Evolutionary conservation across 2,888 invertebrate genomes (phyloP), one percentile per base, ranked within the genome.

Genomic region (Hydriomena furcata): DNA sequence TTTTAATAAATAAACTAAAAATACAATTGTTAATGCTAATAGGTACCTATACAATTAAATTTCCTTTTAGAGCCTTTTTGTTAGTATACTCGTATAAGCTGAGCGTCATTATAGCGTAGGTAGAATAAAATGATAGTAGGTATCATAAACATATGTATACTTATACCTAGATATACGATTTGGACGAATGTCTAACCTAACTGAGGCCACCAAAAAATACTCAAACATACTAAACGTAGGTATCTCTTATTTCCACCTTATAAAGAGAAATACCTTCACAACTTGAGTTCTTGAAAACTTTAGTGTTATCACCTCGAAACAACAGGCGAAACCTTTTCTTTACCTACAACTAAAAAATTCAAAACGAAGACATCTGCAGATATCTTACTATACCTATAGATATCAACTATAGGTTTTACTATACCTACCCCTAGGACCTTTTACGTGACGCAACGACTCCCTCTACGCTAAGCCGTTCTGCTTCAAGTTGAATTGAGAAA

Each of bases 371-470:
- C 68, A 67, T 59, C 60, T 59, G 57, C 62, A 58, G 60, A 65
- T 52, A 46, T 11, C 35, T 35, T 20, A 12, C 59, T 64, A 61
- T 63, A 68, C 52, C 61, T 72, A 69, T 58, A 43, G n/a, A n/a
- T n/a, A n/a, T n/a, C n/a, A 38, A 49, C 8, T 68, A 66, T 60
- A 66, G 54, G 58, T 65, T 66, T 52, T 46, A 68, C 66, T 76
- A 79, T 80, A 78, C 68, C 69, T 69, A 74, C 72, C 77, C 77
- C 72, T 71, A 64, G 63, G 61, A 57, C 65, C 63, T 64, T 63
- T 57, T 72, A 70, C 68, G 74, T 87, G 86, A 86, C 82, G 84
- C 79, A 84, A 87, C 79, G 62, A 66, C 73, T 78, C 81, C 81
- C 82, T 68, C 64, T 66, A 67, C 71, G 63, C 63, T 58, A 70